Evolutionary conservation across 2,113 vertebrate species (phyloP).

Genomic region (Myocastor coypus): DNA sequence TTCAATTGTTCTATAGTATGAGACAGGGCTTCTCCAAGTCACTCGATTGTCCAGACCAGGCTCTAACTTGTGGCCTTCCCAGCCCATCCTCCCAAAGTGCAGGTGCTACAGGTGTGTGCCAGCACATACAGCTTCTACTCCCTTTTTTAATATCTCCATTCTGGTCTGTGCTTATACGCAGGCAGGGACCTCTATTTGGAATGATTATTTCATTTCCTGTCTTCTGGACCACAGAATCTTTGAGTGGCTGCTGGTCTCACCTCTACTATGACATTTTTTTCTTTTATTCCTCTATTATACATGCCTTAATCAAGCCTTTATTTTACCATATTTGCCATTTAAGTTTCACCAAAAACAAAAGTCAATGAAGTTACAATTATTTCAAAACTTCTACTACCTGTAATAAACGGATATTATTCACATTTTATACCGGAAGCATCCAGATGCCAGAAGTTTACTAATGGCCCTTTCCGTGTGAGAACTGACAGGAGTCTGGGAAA

Average conservation of each 20-base stretch:
- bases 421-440: neutral
- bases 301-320: neutral
- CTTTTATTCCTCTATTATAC: neutral
- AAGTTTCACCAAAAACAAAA: conserved; percentile 12
- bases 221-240: neutral
- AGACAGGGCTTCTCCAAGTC: neutral
- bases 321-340: conserved; percentile 25
- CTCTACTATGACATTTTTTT: neutral
- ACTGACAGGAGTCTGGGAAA: neutral
- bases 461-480: neutral
- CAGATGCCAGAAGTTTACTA: neutral
- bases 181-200: neutral
- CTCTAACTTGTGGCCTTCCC: neutral
- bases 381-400: neutral
- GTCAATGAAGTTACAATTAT: neutral
- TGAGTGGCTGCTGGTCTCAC: neutral
- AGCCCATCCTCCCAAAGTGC: neutral
- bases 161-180: neutral
- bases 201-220: neutral
- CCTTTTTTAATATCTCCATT: neutral
- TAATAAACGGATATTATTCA: neutral
- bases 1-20: neutral
- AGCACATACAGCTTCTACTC: neutral
- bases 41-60: neutral
- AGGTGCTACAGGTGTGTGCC: neutral